These are phyloP conservation scores for Dendrocopos noguchii DNA, from an alignment of 2,113 vertebrate species.

Conservation along the genomic window DNA sequence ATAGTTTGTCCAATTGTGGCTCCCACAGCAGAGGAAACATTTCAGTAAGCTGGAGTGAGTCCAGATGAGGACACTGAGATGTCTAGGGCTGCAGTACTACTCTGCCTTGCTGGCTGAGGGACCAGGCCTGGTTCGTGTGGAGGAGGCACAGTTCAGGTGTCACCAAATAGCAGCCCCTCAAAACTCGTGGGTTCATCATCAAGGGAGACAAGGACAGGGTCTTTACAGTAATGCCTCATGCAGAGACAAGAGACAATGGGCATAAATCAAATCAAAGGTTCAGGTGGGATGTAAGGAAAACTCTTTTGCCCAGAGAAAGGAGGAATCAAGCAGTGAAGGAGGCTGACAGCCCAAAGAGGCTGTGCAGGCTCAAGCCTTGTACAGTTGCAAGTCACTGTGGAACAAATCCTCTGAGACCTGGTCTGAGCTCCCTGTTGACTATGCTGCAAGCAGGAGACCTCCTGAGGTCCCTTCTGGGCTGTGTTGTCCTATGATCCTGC, in stretches of 20 bases:
- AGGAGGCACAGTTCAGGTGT: fast-evolving
- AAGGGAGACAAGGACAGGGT: background rate
- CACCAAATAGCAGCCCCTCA: too few species aligned
- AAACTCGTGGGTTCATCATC: background rate
- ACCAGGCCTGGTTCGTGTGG: background rate
- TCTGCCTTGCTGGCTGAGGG: background rate
- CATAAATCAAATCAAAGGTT: fast-evolving
- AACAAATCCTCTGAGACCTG: background rate
- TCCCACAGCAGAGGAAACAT: background rate
- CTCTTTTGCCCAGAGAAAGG: background rate
- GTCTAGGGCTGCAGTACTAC: background rate
- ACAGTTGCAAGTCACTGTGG: background rate
- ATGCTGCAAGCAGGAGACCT: background rate
- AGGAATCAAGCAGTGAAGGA: background rate
- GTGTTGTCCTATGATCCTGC: background rate
- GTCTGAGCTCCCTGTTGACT: background rate
- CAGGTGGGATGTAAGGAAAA: fast-evolving
- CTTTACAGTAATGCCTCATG: background rate
- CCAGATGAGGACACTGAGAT: too few species aligned
- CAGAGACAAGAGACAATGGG: too few species aligned
- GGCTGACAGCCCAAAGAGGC: background rate
- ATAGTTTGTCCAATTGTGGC: background rate
- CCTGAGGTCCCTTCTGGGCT: background rate
- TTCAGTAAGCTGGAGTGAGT: background rate
- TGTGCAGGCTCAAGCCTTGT: background rate